These are phyloP conservation scores for Hafferia zeledoni DNA, from an alignment of 2,797 vertebrate genomes.

Conservation along the genomic window DNA sequence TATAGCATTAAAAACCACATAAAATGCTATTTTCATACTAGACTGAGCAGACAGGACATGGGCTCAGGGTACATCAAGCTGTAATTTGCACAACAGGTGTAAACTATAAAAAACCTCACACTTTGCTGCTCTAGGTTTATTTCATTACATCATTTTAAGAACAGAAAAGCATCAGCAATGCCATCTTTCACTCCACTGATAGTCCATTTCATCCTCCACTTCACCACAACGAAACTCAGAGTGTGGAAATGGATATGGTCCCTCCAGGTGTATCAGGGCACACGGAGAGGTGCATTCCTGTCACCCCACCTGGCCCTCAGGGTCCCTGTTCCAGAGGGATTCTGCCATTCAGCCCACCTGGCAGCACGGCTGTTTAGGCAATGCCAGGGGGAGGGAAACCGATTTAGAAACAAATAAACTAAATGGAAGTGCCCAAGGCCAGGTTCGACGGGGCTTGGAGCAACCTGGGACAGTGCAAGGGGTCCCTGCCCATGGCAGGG, in stretches of 20 bases:
- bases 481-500: fast-evolving
- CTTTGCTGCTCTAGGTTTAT: background rate
- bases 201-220: background rate
- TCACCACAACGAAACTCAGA: background rate
- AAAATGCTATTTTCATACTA: background rate
- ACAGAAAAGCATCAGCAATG: background rate
- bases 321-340: background rate
- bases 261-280: background rate
- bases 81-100: background rate
- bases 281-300: fast-evolving
- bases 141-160: background rate
- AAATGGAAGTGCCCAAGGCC: fast-evolving
- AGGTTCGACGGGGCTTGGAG: background rate
- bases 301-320: background rate
- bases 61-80: background rate
- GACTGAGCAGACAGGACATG: background rate
- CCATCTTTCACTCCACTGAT: background rate
- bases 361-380: background rate
- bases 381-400: background rate
- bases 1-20: background rate
- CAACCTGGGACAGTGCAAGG: too few relatives aligned
- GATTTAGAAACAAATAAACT: background rate
- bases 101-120: background rate
- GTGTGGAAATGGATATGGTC: background rate
- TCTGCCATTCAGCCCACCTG: background rate